Conservation (phyloP, 2,113 vertebrate genomes). For the Indri indri region DNA sequence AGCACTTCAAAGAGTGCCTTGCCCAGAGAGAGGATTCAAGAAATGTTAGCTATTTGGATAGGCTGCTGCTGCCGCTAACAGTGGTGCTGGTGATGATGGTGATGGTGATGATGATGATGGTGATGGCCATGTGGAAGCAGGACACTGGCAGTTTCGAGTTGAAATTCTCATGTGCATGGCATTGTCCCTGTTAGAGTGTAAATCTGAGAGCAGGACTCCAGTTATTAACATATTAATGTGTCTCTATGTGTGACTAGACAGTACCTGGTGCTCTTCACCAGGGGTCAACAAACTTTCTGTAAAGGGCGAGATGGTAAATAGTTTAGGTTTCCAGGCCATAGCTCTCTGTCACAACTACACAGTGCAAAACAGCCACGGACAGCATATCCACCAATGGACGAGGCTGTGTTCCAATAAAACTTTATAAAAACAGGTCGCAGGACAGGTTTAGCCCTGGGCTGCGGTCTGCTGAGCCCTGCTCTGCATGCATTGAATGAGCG, state of each 20-base stretch:
- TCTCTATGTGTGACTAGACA: background rate
- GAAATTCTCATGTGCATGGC: background rate
- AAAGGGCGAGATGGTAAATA: background rate
- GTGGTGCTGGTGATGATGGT: fast-evolving
- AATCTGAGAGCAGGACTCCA: background rate
- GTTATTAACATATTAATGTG: background rate
- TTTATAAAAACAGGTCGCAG: background rate
- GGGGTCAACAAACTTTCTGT: background rate
- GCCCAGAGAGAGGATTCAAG: background rate
- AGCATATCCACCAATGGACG: background rate
- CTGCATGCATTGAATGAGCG: background rate
- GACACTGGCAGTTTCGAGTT: background rate
- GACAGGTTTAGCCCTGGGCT: background rate
- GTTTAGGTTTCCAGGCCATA: background rate
- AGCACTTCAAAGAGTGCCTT: background rate
- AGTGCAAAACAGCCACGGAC: background rate
- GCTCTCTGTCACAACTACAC: background rate
- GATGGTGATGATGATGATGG: background rate
- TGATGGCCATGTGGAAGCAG: fast-evolving
- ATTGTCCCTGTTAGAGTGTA: background rate
- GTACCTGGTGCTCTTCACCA: too few species aligned
- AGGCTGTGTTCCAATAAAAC: background rate
- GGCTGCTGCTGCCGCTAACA: background rate
- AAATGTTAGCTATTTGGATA: too few species aligned
- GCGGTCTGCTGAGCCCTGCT: background rate